Base-by-base conservation (phyloP, 2,888 invertebrate genomes). In the Yponomeuta sedellus region DNA sequence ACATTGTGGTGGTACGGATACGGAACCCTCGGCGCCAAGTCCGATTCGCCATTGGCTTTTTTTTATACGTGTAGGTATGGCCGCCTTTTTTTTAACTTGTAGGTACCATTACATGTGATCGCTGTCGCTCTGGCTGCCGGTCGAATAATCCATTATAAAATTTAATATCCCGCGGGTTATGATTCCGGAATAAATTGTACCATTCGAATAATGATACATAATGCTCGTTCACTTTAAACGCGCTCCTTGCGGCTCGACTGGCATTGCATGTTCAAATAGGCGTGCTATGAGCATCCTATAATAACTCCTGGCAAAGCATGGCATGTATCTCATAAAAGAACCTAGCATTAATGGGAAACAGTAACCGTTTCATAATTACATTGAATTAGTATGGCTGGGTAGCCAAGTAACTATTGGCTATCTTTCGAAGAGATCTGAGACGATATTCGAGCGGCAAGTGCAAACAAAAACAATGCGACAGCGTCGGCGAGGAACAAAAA, bases 401-500 rank as follows among this genome's bases (percentile, higher is more conserved):
- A 20, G 22, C 16, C 44, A 22, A 22, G 44, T 12, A 16, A 52
- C 25, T 22, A 59, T 59, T 20, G 59, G 59, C 20, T 59, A 59
- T 20, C 59, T 25, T 59, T 19, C 10, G 59, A 11, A 20, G 59
- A 52, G 20, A 63, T 61, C 28, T 16, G 64, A 80, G 80, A 80
- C 80, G 86, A 84, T 86, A 87, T 80, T 80, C 73, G 80, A 83
- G 79, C 77, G 82, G 78, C 81, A 74, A 84, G 82, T 83, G 81
- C 84, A 86, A 85, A 66, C 34, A 67, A 67, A 66, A 90, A 86
- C 77, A 83, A 86, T 78, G 80, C 80, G 82, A 84, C 79, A 78
- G 83, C 84, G 85, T 86, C 88, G 89, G 89, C 83, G 83, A 89
- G 89, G 88, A 88, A 90, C 90, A 91, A 91, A 91, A 91, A 91